These are phyloP conservation scores for Molossus alvarezi DNA, from an alignment of 2,797 vertebrate species.

Conservation along the genomic window DNA sequence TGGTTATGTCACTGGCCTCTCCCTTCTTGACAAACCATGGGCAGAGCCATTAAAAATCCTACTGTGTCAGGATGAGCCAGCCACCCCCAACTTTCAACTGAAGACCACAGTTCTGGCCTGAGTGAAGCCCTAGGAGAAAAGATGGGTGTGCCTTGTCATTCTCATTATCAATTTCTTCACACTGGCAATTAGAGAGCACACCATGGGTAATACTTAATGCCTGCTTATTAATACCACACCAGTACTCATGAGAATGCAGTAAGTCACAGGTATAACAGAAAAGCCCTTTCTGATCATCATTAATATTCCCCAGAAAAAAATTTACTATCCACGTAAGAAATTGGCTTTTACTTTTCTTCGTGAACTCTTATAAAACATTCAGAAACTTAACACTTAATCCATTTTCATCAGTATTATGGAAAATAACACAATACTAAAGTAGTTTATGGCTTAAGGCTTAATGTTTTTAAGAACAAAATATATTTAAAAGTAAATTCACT, in stretches of 20 bases:
- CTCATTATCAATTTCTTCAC: neutral
- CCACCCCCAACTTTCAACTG: neutral
- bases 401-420: neutral
- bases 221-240: neutral
- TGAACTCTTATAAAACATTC: neutral
- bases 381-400: neutral
- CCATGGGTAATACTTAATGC: neutral
- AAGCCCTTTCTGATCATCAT: constrained; percentile 4
- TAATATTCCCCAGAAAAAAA: neutral
- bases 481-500: neutral
- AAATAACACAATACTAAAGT: neutral
- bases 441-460: neutral
- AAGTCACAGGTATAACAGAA: neutral
- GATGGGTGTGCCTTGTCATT: neutral
- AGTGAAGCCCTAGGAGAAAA: neutral
- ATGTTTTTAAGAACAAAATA: constrained; percentile 24
- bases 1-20: neutral
- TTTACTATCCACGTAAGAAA: neutral
- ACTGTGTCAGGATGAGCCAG: neutral
- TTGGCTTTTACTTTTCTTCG: neutral
- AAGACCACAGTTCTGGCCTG: neutral
- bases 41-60: neutral
- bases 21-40: neutral
- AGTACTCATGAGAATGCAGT: neutral
- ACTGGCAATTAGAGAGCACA: neutral